Evolutionary conservation across 1,140 invertebrate genomes (phyloP), one percentile per base, ranked within the genome.

Genomic region (Aricia agestis): DNA sequence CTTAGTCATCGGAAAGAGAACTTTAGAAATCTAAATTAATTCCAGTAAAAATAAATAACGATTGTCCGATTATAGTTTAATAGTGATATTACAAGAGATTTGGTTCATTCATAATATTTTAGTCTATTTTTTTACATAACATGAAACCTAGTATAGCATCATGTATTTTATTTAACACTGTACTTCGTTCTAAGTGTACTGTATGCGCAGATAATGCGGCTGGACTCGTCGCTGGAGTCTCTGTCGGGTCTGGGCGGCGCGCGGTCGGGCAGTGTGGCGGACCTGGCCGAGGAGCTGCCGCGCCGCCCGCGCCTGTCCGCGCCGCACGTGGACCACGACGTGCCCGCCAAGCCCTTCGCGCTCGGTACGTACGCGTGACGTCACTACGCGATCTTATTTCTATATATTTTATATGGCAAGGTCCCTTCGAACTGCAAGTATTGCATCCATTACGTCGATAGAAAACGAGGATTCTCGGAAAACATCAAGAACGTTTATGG

Each of bases 181-280:
- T 36, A 36, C 9, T 9, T 0, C 36, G 36, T 36, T 36, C 6
- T 36, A 36, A 52, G 45, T 52, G 11, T 32, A 41, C 6, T 41
- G 41, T 11, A 6, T 66, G 36, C 18, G 42, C 77, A 97, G 96
- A 93, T 96, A 59, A 96, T 97, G 95, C 93, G 95, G 77, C 93
- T 96, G 81, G 95, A 96, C 84, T 94, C 94, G 7, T 95, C 95
- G 63, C 94, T 96, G 88, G 96, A 97, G 87, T 95, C 95, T 9
- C 86, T 96, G 70, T 85, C 93, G 17, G 95, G 94, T 45, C 75
- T 87, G 36, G 78, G 73, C 2, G 94, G 95, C 63, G 94, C 94
- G 18, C 94, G 96, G 17, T 97, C 96, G 57, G 96, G 97, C 87
- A 97, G 96, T 87, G 96, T 97, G 69, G 95, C 95, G 32, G 96